Evolutionary conservation across 2,113 vertebrate genomes (phyloP), one percentile per base, ranked within the genome.

Genomic region (Rattus rattus): DNA sequence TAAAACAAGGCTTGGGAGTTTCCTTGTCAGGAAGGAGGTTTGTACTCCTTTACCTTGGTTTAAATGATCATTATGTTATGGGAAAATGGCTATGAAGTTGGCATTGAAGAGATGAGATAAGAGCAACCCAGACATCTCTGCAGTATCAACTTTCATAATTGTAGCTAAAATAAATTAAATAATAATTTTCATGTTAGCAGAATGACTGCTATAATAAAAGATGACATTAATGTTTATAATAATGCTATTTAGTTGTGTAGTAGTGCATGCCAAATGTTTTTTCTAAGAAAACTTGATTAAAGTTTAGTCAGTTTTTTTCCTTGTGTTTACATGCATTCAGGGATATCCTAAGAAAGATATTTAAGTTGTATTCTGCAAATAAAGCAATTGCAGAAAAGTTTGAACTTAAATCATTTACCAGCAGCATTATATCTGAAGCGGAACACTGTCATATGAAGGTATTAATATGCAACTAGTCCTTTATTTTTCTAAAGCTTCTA

Each of bases 1-100:
- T 81, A 36, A 56, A 93, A 92, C 39, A 77, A 70, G 3, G 3
- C 47, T 1, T 77, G 7, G 5, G 16, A 2, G 3, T n/a, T 79
- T 80, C 36, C 5, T 39, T 52, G 28, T 28, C 49, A 76, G 70
- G 5, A 72, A 2, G 70, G 28, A 89, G 86, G 47, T 54, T 70
- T 69, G 54, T 1, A 54, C 4, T 73, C 12, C 8, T 96, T 88
- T 47, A 12, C 33, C 39, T 70, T 47, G 22, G 5, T 30, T 96
- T 61, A 54, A 28, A 17, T 30, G 19, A 69, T 49, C 36, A n/a
- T 79, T 17, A 69, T 83, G 76, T 72, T 67, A 86, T 86, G 24
- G 80, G 73, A 77, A 43, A 26, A 86, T 61, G 11, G 70, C 96
- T 88, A 72, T 56, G 63, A 85, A n/a, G 19, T 93, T 81, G 79